Evolutionary conservation across 1,140 invertebrate species (phyloP).

Genomic region (Drosophila navojoa): DNA sequence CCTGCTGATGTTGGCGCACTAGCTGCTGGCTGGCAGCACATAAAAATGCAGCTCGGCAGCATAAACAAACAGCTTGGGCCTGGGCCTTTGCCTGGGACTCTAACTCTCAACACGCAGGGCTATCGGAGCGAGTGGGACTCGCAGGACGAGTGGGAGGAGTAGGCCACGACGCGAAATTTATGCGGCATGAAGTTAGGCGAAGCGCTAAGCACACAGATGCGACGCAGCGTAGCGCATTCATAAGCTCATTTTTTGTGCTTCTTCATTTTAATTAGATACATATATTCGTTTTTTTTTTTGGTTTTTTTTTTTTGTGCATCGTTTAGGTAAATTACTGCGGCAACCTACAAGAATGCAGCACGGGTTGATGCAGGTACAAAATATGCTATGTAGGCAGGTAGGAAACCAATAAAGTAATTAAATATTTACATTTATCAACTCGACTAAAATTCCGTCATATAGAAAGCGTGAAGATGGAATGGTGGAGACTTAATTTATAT

Average conservation of each 20-base stretch:
- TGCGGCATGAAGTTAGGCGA: conserved; percentile 64
- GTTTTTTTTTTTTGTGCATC: conserved; percentile 14
- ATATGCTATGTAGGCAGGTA: no score
- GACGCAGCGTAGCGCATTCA: conserved; percentile 38
- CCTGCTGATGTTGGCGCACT: conserved; percentile 35
- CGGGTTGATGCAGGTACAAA: neutral
- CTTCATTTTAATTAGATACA: conserved; percentile 77
- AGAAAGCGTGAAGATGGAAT: no score
- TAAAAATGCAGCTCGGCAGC: conserved; percentile 76
- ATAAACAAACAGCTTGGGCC: conserved; percentile 74
- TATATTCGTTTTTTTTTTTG: conserved; percentile 24
- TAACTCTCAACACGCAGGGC: neutral
- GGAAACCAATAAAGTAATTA: no score
- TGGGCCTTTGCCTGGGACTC: neutral
- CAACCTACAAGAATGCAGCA: conserved; percentile 35
- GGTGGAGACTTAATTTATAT: no score
- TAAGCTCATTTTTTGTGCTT: conserved; percentile 41
- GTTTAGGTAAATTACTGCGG: conserved; percentile 40
- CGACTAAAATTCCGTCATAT: no score
- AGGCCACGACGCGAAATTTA: conserved; percentile 56
- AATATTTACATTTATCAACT: no score
- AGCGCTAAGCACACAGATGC: conserved; percentile 67
- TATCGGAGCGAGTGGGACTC: conserved; percentile 8
- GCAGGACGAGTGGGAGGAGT: conserved; percentile 7
- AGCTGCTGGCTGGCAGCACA: conserved; percentile 43